Base-by-base conservation (phyloP, 2,797 vertebrate genomes). In the Malurus leucopterus region DNA sequence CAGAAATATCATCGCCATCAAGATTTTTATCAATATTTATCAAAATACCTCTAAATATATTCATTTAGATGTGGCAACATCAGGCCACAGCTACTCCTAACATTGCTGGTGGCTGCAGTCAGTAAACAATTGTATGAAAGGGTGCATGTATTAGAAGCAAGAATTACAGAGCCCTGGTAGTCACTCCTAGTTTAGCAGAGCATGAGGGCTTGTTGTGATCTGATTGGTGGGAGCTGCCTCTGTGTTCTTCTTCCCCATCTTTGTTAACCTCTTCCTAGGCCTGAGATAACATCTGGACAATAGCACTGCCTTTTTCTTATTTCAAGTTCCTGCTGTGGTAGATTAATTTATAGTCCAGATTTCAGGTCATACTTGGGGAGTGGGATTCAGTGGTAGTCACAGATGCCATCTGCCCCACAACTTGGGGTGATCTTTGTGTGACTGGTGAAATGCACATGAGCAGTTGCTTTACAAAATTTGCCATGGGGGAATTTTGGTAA, bases 371-470 rank as follows among this genome's bases (percentile, higher is more conserved):
- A 6, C 30, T 26, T 34, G 16, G 5, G 8, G 1, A 2, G 1
- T 15, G 16, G 32, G 7, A 7, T 57, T 69, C 43, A 69, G 24
- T 23, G 24, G 12, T 57, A 8, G 8, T 57, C 8, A 26, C 29
- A 69, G 20, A 16, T 30, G 24, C 8, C 23, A n/a, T 18, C 43
- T 57, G 10, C 44, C 24, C 17, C 43, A 7, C 19, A 26, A 69
- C 13, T 62, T 34, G 27, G 27, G 4, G 9, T 49, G 22, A 18
- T 24, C 16, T 38, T 61, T 67, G 46, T 49, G 36, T 68, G 69
- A 9, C 19, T 50, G 14, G 4, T 24, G 54, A n/a, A 22, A 23
- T 13, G 14, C 11, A 32, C 10, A 30, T 0, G 1, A 62, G 8
- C 9, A 55, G 20, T 19, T 68, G 0, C 23, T 49, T 81, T 38